These are phyloP conservation scores for Druceiella hillmani DNA, from an alignment of 2,888 invertebrate genomes.

Conservation along the genomic window DNA sequence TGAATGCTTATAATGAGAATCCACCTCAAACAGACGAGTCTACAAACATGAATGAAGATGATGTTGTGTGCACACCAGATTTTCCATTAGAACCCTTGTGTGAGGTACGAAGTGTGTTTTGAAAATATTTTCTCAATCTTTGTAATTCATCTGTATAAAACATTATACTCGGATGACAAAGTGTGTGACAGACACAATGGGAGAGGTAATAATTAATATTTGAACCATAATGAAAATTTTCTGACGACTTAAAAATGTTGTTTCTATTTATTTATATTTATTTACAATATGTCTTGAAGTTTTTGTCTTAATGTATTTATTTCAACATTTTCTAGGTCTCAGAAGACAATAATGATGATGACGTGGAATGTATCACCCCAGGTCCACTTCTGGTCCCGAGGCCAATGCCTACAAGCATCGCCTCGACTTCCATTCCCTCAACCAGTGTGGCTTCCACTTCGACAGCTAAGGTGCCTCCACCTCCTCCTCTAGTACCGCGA, in stretches of 20 bases:
- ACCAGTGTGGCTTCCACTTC: background rate
- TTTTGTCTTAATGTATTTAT: too few relatives aligned
- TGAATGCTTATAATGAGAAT: constrained; percentile 25
- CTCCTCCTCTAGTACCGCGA: constrained; percentile 25
- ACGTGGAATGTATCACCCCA: constrained; percentile 47
- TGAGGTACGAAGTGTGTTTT: constrained; percentile 32
- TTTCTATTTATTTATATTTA: too few relatives aligned
- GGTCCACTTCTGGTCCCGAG: constrained; percentile 33
- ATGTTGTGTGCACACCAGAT: constrained; percentile 60
- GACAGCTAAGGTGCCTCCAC: too few relatives aligned
- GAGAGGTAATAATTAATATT: too few relatives aligned
- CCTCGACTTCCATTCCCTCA: constrained; percentile 9
- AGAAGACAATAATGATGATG: constrained; percentile 44
- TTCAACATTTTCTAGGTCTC: constrained; percentile 36
- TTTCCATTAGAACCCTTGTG: constrained; percentile 45
- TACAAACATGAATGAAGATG: constrained; percentile 34
- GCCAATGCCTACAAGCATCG: constrained; percentile 15
- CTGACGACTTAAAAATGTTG: too few relatives aligned
- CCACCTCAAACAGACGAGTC: constrained; percentile 2
- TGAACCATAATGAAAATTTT: too few relatives aligned
- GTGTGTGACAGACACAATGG: too few relatives aligned
- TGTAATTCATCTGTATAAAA: too few relatives aligned
- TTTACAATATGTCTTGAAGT: too few relatives aligned
- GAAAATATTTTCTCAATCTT: too few relatives aligned
- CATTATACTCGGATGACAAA: too few relatives aligned